Conservation (phyloP, 2,113 vertebrate genomes). For the Pavo muticus region DNA sequence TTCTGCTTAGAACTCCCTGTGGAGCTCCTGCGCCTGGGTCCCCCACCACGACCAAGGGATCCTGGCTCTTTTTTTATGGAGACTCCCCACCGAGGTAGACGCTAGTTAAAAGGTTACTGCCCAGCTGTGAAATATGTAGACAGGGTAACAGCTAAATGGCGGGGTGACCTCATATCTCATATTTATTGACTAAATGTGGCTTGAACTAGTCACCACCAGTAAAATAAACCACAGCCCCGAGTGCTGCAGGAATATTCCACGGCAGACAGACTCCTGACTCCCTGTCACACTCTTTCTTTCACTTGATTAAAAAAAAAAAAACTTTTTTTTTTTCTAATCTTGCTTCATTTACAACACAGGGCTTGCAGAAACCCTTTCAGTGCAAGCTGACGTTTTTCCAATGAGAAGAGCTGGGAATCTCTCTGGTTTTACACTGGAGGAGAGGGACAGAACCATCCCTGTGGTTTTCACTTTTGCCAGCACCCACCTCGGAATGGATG, state of each 20-base stretch:
- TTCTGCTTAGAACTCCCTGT: not conserved
- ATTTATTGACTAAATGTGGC: constrained; percentile 74
- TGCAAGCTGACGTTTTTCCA: not conserved
- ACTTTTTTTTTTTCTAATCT: not conserved
- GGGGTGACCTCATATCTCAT: constrained; percentile 74
- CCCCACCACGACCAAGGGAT: constrained; percentile 70
- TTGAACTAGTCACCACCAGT: constrained; percentile 74
- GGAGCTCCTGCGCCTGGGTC: constrained; percentile 34
- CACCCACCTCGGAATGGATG: not conserved
- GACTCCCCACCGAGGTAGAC: constrained; percentile 75
- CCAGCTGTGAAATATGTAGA: constrained; percentile 71
- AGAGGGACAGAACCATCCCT: not conserved
- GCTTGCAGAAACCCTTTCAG: not conserved
- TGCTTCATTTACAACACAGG: not conserved
- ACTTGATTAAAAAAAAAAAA: not conserved
- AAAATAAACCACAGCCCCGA: constrained; percentile 74
- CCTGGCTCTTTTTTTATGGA: constrained; percentile 69
- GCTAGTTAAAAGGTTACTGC: constrained; percentile 76
- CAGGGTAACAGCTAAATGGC: constrained; percentile 59
- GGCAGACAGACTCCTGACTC: constrained; percentile 22
- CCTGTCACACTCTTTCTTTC: constrained; percentile 17
- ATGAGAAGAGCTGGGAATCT: not conserved
- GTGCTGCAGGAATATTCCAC: constrained; percentile 68
- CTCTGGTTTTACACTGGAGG: not conserved
- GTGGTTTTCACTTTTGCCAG: not conserved